Conservation (phyloP, 2,888 invertebrate genomes). For the Himalopsyche anomala region DNA sequence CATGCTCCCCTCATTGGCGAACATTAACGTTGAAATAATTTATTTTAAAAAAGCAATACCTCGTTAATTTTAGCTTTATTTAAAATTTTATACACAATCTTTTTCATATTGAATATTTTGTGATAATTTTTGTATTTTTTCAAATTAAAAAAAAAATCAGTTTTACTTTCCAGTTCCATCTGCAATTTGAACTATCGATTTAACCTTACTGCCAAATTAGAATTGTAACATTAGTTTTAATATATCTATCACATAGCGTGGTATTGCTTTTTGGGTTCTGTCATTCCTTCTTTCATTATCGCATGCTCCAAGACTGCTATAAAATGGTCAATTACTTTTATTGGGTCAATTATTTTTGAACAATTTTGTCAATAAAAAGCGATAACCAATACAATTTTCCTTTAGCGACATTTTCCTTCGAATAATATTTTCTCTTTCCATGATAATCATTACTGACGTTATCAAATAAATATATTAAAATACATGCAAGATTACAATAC, state of each 20-base stretch:
- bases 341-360: slow-evolving; percentile 35
- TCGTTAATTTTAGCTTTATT: background rate
- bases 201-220: too few species aligned
- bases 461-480: too few species aligned
- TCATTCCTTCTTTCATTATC: slow-evolving; percentile 44
- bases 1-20: background rate
- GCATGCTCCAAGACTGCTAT: slow-evolving; percentile 45
- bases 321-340: slow-evolving; percentile 54
- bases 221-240: too few species aligned
- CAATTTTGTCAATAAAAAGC: slow-evolving; percentile 30
- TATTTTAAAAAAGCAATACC: background rate
- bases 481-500: too few species aligned
- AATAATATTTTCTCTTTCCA: background rate
- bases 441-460: background rate
- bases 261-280: background rate
- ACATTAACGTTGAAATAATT: background rate
- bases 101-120: too few species aligned
- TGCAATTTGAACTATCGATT: too few species aligned
- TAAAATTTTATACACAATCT: too few species aligned
- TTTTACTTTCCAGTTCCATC: too few species aligned
- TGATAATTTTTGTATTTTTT: too few species aligned
- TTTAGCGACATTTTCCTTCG: slow-evolving; percentile 46
- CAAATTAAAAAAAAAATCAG: too few species aligned
- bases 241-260: background rate
- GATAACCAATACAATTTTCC: slow-evolving; percentile 42